phyloP scores from a whole-genome alignment of 2,888 invertebrate genomes.

The Drosophila mimica region DNA sequence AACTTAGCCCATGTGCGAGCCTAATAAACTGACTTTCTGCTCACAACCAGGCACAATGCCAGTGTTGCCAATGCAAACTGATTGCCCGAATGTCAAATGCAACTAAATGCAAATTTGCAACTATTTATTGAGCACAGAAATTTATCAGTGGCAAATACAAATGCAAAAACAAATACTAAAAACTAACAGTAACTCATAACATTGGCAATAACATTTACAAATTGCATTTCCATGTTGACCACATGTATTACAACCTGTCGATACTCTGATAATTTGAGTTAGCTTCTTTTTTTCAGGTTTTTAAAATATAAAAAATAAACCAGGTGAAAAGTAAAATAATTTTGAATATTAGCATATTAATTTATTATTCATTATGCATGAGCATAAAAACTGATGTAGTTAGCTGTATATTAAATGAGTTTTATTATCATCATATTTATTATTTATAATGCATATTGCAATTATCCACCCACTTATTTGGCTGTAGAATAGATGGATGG shows the following conservation, averaged over 20 bases:
- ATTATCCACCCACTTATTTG: neutral
- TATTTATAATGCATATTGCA: neutral
- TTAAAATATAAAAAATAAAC: neutral
- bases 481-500: neutral
- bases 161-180: conserved; percentile 18
- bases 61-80: conserved; percentile 17
- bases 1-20: neutral
- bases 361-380: neutral
- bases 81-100: conserved; percentile 37
- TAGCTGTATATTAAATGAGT: neutral
- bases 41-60: conserved; percentile 7
- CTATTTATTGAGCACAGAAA: conserved; percentile 42
- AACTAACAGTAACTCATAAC: conserved; percentile 23
- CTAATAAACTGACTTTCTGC: conserved; percentile 41
- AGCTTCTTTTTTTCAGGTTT: neutral
- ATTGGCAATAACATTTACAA: conserved; percentile 50
- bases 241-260: neutral
- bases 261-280: conserved; percentile 18
- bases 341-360: neutral
- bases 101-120: conserved; percentile 43
- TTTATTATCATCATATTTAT: neutral
- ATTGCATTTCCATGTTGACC: conserved; percentile 34
- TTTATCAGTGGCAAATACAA: conserved; percentile 41
- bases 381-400: neutral
- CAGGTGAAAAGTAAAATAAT: neutral